Percentiles rank a stretch among this genome's conserved stretches.
These are phyloP conservation scores for Zaprionus africanus DNA, from an alignment of 1,140 invertebrate species.

Conservation along the genomic window DNA sequence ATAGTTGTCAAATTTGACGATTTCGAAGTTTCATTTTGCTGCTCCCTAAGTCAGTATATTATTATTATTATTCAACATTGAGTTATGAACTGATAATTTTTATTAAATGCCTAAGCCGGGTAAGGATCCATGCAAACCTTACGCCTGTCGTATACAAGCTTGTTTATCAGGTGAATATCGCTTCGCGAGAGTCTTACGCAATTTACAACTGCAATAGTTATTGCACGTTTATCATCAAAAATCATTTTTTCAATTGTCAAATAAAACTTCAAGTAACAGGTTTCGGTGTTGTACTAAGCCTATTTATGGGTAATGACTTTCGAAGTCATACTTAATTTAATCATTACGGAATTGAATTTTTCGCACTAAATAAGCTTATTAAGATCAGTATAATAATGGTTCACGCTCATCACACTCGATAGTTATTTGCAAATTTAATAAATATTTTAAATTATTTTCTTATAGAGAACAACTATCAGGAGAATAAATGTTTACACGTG, in stretches of 20 bases:
- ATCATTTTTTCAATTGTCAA: constrained; percentile 6
- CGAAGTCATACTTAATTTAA: neutral
- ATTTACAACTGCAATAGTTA: constrained; percentile 11
- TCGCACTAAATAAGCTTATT: neutral
- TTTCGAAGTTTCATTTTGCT: neutral
- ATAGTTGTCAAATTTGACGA: neutral
- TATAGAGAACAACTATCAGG: constrained; percentile 89
- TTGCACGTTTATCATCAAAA: neutral
- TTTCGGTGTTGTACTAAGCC: too few species aligned
- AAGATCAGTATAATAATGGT: neutral
- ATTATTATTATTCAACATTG: neutral
- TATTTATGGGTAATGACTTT: too few species aligned
- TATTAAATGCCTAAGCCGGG: constrained; percentile 62
- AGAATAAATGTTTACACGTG: constrained; percentile 86
- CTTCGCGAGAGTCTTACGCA: neutral
- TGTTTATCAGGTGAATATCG: constrained; percentile 89
- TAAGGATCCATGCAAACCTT: constrained; percentile 90
- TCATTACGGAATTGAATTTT: neutral
- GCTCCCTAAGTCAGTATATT: neutral
- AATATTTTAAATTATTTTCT: constrained; percentile 22
- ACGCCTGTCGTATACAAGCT: constrained; percentile 90
- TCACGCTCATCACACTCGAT: neutral
- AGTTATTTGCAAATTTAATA: neutral
- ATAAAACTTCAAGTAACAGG: too few species aligned
- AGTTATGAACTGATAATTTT: constrained; percentile 11